phyloP scores from a whole-genome alignment of 2,797 vertebrate genomes.

The Margarornis squamiger region DNA sequence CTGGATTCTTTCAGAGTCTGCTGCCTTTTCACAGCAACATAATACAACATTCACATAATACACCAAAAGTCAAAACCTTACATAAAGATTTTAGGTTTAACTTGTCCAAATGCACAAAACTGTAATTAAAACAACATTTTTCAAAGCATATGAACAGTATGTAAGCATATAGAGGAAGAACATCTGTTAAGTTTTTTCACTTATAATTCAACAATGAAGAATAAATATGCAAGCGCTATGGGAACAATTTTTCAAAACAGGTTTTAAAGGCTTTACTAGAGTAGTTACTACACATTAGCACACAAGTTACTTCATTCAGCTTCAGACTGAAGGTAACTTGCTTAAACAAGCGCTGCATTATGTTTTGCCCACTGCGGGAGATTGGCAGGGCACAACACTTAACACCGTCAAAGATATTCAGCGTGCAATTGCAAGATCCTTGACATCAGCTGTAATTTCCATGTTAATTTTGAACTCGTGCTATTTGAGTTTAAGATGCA shows the following conservation, averaged over 20 bases:
- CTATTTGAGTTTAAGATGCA: background rate
- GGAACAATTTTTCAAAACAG: background rate
- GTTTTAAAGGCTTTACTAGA: background rate
- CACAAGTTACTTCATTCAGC: background rate
- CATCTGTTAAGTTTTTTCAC: background rate
- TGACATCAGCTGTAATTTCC: background rate
- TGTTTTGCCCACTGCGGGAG: background rate
- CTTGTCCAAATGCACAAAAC: background rate
- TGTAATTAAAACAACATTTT: background rate
- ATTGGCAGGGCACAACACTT: background rate
- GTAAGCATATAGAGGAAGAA: background rate
- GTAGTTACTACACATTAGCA: background rate
- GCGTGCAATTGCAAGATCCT: background rate
- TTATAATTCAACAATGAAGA: background rate
- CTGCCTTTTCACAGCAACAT: background rate
- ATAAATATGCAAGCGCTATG: background rate
- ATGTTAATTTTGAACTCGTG: background rate
- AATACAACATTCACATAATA: background rate
- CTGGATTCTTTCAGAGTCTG: conserved; percentile 41
- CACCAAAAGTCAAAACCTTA: background rate
- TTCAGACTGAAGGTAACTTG: background rate
- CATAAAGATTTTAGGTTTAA: conserved; percentile 5
- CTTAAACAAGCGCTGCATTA: background rate
- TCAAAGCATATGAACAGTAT: background rate
- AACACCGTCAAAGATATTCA: background rate